Conservation (phyloP, 2,888 invertebrate species). For the Chironomus riparius region DNA sequence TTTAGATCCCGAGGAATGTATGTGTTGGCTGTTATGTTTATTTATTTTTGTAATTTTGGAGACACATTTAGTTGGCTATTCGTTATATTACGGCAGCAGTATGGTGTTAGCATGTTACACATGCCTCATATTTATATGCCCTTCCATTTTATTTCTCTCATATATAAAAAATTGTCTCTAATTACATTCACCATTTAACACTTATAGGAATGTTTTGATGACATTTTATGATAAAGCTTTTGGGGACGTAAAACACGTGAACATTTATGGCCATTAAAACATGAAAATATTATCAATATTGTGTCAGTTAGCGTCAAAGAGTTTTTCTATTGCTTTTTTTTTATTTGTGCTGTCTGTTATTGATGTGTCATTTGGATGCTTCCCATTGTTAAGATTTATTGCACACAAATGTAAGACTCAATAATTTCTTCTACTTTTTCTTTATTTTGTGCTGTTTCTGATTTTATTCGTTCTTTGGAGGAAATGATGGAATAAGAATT, state of each 20-base stretch:
- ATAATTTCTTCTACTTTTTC: no score
- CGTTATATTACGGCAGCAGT: neutral
- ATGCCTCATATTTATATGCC: neutral
- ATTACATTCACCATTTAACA: neutral
- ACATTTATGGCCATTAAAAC: neutral
- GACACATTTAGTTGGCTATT: neutral
- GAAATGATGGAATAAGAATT: no score
- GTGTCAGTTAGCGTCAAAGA: neutral
- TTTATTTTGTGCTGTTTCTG: no score
- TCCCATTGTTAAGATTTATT: neutral
- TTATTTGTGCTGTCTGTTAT: neutral
- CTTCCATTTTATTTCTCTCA: neutral
- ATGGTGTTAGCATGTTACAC: neutral
- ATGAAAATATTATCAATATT: neutral
- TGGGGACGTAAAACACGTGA: neutral
- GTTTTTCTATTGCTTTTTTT: neutral
- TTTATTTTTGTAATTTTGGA: slow-evolving; percentile 12
- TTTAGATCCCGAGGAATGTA: neutral
- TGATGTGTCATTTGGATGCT: slow-evolving; percentile 1
- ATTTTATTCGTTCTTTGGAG: no score
- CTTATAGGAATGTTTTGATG: neutral
- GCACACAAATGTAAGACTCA: neutral
- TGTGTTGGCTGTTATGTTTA: neutral
- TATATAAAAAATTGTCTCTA: neutral
- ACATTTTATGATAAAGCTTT: neutral